Conservation (phyloP, 1,140 invertebrate genomes). For the Lepidurus arcticus region DNA sequence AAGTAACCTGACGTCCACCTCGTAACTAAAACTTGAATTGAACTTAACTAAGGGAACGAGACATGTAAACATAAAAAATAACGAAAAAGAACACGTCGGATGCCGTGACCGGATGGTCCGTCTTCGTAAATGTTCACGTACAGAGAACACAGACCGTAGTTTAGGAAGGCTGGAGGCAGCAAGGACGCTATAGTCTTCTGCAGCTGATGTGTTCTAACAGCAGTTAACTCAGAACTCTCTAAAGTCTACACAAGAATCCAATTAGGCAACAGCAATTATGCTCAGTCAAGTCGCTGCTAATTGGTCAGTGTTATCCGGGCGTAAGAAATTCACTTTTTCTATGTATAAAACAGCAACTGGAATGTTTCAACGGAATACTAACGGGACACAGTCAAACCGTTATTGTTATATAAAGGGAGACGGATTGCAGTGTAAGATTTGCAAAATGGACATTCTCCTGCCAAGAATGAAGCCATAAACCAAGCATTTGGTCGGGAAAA, state of each 20-base stretch:
- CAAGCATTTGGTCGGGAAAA: neutral
- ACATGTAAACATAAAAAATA: too few species aligned
- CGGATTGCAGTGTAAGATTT: too few species aligned
- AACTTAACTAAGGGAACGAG: too few species aligned
- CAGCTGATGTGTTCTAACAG: neutral
- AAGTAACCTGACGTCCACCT: neutral
- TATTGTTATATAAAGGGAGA: neutral
- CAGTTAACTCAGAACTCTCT: neutral
- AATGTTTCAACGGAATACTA: neutral
- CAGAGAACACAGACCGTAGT: too few species aligned
- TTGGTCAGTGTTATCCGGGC: neutral
- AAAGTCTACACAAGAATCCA: neutral
- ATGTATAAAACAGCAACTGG: neutral
- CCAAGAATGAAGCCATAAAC: slow-evolving; percentile 16
- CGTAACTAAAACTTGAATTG: neutral
- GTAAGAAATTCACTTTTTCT: neutral
- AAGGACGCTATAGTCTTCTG: neutral
- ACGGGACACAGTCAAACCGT: neutral
- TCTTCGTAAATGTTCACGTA: too few species aligned
- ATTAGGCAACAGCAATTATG: neutral
- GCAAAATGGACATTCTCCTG: neutral
- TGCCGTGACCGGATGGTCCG: too few species aligned
- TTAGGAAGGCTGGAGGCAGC: neutral
- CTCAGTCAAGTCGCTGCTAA: neutral
- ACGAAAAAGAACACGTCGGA: too few species aligned